Evolutionary conservation across 37 sponge, comb jelly and placozoan species (phyloP).

Genomic region (Cladorhizidae sp.): DNA sequence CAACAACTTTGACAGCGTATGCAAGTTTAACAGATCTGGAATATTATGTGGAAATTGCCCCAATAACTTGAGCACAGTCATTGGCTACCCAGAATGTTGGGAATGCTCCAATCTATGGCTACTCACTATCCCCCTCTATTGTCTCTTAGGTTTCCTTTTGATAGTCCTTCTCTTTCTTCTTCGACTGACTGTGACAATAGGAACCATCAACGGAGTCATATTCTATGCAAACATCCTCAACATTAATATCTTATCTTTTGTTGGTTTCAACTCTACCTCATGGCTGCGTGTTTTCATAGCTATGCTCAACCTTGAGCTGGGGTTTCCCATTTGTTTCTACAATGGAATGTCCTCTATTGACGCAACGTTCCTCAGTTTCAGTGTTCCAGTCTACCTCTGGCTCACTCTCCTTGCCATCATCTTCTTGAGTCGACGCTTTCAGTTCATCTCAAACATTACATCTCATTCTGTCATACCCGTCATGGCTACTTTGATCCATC

Average conservation of each 20-base stretch:
- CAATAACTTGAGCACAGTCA: conserved; percentile 8
- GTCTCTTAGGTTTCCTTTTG: conserved; percentile 10
- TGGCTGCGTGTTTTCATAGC: conserved; percentile 25
- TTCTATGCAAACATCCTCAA: conserved; percentile 40
- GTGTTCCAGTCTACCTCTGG: conserved; percentile 28
- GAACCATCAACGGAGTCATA: conserved; percentile 42
- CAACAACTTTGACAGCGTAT: conserved; percentile 11
- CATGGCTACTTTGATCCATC: conserved; percentile 37
- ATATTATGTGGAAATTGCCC: conserved; percentile 42
- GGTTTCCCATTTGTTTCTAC: conserved; percentile 24
- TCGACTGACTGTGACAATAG: conserved; percentile 37
- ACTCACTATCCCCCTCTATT: conserved; percentile 13
- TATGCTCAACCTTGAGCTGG: conserved; percentile 34
- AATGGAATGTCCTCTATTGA: conserved; percentile 18
- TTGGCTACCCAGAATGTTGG: conserved; percentile 27
- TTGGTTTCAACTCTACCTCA: not conserved
- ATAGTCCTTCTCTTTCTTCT: conserved; percentile 24
- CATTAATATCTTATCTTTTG: not conserved
- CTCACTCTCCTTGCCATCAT: conserved; percentile 1
- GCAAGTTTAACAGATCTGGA: conserved; percentile 22
- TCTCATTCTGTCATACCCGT: conserved; percentile 12
- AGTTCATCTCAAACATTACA: not conserved
- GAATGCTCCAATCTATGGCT: conserved; percentile 32
- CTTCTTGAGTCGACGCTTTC: not conserved
- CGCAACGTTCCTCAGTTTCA: not conserved